These are phyloP conservation scores for Plagiodera versicolora DNA, from an alignment of 2,888 invertebrate species.

Conservation along the genomic window DNA sequence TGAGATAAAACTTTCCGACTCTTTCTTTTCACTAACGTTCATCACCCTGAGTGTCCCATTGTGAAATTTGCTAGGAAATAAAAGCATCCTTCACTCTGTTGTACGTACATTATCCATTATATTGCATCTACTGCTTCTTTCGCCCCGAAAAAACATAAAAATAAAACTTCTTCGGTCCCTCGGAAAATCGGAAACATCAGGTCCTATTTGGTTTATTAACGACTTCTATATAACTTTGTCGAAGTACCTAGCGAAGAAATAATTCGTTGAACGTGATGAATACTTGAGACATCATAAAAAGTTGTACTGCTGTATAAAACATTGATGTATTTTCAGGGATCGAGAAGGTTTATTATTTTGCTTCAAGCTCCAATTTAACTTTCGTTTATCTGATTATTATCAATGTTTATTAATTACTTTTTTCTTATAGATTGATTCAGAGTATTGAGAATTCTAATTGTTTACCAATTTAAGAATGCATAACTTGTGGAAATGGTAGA, in stretches of 20 bases:
- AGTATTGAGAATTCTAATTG: no score
- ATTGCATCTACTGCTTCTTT: background rate
- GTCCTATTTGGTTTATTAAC: background rate
- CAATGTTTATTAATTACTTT: no score
- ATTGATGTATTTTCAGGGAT: no score
- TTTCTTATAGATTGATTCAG: no score
- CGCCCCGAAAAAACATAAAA: background rate
- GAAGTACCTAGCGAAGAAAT: background rate
- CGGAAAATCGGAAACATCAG: background rate
- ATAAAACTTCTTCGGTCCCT: background rate
- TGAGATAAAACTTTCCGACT: no score
- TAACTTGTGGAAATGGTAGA: no score
- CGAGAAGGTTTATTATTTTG: no score
- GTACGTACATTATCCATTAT: background rate
- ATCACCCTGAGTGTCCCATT: background rate
- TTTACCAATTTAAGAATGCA: no score
- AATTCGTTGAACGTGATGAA: background rate
- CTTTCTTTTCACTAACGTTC: no score
- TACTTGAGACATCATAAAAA: background rate
- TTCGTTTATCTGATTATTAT: no score
- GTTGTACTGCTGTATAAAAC: background rate
- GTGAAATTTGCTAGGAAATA: background rate
- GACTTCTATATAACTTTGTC: background rate
- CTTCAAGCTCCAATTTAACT: no score
- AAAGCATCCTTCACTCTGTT: background rate